phyloP scores from a whole-genome alignment of 2,113 vertebrate species.

The Eupsittula cactorum region DNA sequence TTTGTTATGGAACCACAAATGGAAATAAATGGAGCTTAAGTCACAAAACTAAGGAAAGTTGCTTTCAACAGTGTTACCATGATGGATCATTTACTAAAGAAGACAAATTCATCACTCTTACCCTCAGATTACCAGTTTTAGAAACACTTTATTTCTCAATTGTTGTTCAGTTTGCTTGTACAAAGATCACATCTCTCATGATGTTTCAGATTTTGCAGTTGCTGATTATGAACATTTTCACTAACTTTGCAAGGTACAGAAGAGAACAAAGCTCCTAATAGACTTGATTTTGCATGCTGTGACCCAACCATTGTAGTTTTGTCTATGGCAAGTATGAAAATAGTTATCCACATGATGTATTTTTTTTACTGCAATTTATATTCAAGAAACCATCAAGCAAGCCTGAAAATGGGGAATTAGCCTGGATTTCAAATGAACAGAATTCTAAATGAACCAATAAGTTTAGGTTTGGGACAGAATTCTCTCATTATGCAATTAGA shows the following conservation, averaged over 20 bases:
- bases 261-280: not conserved
- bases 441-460: not conserved
- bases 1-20: not conserved
- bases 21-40: not conserved
- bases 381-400: not conserved
- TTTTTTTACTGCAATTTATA: not conserved
- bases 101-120: not conserved
- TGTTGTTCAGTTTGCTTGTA: not conserved
- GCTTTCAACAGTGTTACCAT: not conserved
- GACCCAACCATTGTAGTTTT: not conserved
- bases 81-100: not conserved
- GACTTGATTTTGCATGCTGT: not conserved
- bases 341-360: accelerated
- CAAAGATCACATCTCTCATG: not conserved
- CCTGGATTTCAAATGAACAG: not conserved
- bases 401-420: not conserved
- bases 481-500: not conserved
- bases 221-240: not conserved
- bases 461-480: not conserved
- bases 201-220: not conserved
- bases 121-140: not conserved
- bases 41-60: not conserved
- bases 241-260: not conserved
- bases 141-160: not conserved
- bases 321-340: not conserved